These are phyloP conservation scores for Paradisaea rubra DNA, from an alignment of 2,113 vertebrate species.

Conservation along the genomic window DNA sequence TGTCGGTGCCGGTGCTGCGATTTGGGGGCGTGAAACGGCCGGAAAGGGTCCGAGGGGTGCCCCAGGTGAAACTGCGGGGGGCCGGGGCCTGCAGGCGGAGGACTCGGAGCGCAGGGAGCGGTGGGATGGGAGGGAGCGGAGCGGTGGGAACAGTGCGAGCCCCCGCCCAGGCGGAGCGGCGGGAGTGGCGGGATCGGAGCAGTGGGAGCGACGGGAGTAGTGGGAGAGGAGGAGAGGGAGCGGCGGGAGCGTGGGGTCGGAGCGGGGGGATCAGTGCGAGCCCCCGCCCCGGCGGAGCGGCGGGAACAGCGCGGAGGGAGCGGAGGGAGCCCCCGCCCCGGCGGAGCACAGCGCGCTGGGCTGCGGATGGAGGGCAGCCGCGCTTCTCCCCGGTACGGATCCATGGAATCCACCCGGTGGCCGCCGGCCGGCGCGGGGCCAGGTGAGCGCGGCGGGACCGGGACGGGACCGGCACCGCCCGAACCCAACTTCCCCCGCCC, in stretches of 20 bases:
- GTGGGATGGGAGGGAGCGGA: neutral
- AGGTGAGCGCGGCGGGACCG: conserved; percentile 60
- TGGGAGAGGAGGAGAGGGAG: too few relatives aligned
- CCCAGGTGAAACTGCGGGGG: neutral
- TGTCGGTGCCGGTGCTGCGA: neutral
- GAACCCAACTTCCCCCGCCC: neutral
- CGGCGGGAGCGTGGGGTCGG: too few relatives aligned
- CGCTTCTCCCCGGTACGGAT: conserved; percentile 71
- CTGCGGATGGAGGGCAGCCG: conserved; percentile 56
- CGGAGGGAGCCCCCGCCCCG: neutral
- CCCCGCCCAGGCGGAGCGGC: neutral
- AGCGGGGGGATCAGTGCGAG: neutral
- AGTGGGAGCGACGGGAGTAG: neutral
- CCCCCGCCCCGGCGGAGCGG: neutral
- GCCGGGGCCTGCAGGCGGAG: neutral
- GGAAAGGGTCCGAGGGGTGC: neutral
- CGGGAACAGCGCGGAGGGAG: neutral
- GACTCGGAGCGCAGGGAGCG: neutral
- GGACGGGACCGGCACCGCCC: neutral
- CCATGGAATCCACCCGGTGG: conserved; percentile 76
- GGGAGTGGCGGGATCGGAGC: too few relatives aligned
- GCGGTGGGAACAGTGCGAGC: neutral
- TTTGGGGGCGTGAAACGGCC: neutral
- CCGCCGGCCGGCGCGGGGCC: conserved; percentile 46
- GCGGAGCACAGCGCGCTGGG: neutral